These are phyloP conservation scores for Zaprionus taronus DNA, from an alignment of 1,140 invertebrate species.

Conservation along the genomic window DNA sequence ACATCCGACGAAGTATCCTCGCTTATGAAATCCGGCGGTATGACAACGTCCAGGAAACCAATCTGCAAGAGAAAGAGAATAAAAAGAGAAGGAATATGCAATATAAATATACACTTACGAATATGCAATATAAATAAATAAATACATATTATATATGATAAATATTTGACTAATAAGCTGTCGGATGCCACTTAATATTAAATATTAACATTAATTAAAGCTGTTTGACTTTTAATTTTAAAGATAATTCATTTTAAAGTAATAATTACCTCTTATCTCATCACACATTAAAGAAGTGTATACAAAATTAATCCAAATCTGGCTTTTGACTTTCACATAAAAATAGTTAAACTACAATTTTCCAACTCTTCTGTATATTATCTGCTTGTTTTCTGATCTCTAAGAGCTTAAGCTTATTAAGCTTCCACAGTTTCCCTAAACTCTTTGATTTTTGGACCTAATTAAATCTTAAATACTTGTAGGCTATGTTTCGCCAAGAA, in stretches of 20 bases:
- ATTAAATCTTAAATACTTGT: neutral
- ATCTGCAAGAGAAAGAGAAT: constrained; percentile 86
- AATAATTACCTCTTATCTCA: neutral
- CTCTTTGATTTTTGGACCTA: neutral
- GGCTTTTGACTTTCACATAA: no score
- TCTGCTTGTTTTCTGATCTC: neutral
- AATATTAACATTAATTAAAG: no score
- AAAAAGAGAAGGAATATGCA: no score
- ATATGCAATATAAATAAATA: neutral
- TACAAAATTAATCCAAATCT: neutral
- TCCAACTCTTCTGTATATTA: no score
- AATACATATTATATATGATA: no score
- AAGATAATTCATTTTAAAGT: no score
- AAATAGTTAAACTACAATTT: no score
- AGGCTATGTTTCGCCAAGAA: neutral
- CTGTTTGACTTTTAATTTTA: neutral
- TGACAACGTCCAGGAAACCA: constrained; percentile 92
- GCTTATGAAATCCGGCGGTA: constrained; percentile 92
- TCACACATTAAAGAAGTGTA: neutral
- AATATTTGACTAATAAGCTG: no score
- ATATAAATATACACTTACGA: neutral
- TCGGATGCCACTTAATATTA: no score
- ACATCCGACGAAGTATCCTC: constrained; percentile 93
- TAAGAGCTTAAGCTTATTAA: neutral
- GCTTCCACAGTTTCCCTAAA: neutral